Base-by-base conservation (phyloP, 2,113 vertebrate genomes). In the Proterorhinus semilunaris region DNA sequence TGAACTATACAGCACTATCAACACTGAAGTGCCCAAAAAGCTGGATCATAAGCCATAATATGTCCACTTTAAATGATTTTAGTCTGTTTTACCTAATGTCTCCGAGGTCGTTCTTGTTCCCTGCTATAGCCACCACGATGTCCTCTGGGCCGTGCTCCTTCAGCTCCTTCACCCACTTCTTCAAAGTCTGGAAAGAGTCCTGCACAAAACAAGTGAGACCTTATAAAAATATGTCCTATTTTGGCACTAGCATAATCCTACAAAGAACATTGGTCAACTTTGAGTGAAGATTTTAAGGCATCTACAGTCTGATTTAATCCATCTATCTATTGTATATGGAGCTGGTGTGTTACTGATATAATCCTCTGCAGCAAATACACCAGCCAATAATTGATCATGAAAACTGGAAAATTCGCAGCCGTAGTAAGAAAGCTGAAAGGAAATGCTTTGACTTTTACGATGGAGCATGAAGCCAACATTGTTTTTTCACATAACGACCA, bases 81-180 rank as follows among this genome's bases (percentile, higher is more conserved):
- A 21, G 21, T 21, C 21, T 21, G 6, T 15, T 8, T 45, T 49
- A 99, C 98, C 98, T 96, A 86, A 98, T 98, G 88, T 99, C 98
- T 55, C 95, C 95, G 83, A 99, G 93, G 83, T 99, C 98, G 70
- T 96, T 98, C 85, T 99, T 99, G 87, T 99, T 99, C 78, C 97
- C 98, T 74, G 96, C 98, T 0, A 99, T 99, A 36, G 96, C 98
- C 89, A 99, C 96, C 12, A 99, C 96, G 43, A 99, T 99, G 88
- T 98, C 96, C 81, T 98, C 96, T 46, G 98, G 98, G 15, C 96
- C 98, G 0, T 98, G 97, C 72, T 99, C 96, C 85, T 98, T 98
- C 71, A 99, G 89, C 81, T 99, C 96, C 86, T 98, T 98, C 71
- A 99, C 97, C 98, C 97, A 99, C 80, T 96, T 99, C 92, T 99